Evolutionary conservation across 1,140 invertebrate species (phyloP), one percentile per base, ranked within the genome.

Genomic region (Parasteatoda tepidariorum): DNA sequence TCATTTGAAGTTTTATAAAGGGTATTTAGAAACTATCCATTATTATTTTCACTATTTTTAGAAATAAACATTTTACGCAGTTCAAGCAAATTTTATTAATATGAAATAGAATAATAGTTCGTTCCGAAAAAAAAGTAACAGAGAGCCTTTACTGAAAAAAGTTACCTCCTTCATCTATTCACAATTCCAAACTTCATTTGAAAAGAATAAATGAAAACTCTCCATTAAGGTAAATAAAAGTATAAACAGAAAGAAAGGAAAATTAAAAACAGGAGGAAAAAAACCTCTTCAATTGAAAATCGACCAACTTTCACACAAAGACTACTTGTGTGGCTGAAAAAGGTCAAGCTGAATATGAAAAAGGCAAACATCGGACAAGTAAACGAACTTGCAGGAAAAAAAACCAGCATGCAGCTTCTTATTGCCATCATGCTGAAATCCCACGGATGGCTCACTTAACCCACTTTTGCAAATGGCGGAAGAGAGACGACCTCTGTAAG

Each of bases 401-500:
- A 48, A 48, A 48, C 30, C 57, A 30, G 30, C n/a, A 48, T 48
- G 38, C 4, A n/a, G n/a, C n/a, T n/a, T n/a, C n/a, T n/a, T n/a
- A n/a, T n/a, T n/a, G n/a, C n/a, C n/a, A n/a, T n/a, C n/a, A n/a
- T 73, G 70, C 48, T 24, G 55, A 73, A 73, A 73, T 73, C 70
- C 70, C 70, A 73, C 70, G 70, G 54, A 73, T n/a, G 15, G 13
- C 7, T 13, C 48, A 59, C 70, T 73, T 73, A 73, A 73, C 70
- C 70, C 70, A 73, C 70, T 73, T 73, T 73, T 54, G 13, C 2
- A 13, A 2, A 6, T 34, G 31, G 55, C 70, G 70, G 70, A 73
- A 73, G 67, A 28, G 38, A 54, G 34, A 13, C 28, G 68, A 30
- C 70, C 70, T 13, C 30, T 28, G 28, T 31, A 22, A 57, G 48